A percentile compares a stretch with the other conserved stretches of the same genome.
phyloP scores from a whole-genome alignment of 1,140 invertebrate genomes.

The Zaprionus lachaisei region DNA sequence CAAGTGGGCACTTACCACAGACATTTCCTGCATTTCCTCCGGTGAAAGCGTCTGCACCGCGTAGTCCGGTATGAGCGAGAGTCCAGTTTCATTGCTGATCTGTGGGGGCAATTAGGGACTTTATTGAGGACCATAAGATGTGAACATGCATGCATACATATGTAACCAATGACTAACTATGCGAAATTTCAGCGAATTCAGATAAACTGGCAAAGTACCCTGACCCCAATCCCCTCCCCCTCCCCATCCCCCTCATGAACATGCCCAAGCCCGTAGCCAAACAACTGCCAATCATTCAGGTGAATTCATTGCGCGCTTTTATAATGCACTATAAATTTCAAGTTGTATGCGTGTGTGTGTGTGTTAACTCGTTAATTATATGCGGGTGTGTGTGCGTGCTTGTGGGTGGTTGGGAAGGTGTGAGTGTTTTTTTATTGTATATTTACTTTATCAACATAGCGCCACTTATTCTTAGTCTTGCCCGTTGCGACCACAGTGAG shows the following conservation, averaged over 20 bases:
- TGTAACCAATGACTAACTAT: not conserved
- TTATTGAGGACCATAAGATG: not conserved
- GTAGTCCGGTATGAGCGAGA: conserved; percentile 78
- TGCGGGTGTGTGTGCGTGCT: conserved; percentile 36
- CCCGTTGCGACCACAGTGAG: conserved; percentile 81
- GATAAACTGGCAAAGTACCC: not conserved
- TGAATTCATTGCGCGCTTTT: conserved; percentile 21
- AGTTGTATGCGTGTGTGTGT: conserved; percentile 26
- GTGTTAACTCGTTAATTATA: conserved; percentile 28
- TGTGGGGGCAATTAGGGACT: conserved; percentile 27
- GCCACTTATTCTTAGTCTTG: conserved; percentile 83
- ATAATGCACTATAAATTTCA: conserved; percentile 35
- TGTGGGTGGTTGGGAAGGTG: conserved; percentile 20
- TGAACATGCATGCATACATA: not conserved
- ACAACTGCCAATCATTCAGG: conserved; percentile 43
- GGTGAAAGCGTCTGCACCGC: conserved; percentile 75
- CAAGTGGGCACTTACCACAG: conserved; percentile 30
- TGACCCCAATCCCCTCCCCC: not conserved
- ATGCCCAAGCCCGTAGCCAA: conserved; percentile 21
- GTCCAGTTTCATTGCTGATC: conserved; percentile 82
- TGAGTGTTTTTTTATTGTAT: conserved; percentile 45
- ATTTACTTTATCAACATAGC: conserved; percentile 84
- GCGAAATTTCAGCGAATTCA: not conserved
- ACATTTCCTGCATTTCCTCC: conserved; percentile 84
- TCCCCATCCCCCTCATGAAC: not conserved